phyloP scores from a whole-genome alignment of 2,888 invertebrate species.

The Lomographa bimaculata region DNA sequence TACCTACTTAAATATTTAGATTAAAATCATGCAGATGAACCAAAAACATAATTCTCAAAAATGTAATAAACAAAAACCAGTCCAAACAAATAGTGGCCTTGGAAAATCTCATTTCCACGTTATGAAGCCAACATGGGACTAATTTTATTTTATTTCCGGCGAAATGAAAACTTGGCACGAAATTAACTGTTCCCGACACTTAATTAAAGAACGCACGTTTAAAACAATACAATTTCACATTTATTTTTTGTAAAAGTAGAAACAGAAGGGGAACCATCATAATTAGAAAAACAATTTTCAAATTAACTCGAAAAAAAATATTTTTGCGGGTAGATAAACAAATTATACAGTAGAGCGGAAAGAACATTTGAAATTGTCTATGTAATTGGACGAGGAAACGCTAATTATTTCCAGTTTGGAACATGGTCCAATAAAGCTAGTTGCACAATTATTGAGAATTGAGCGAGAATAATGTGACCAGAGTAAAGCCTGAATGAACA shows the following conservation, averaged over 20 bases:
- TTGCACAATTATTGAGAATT: neutral
- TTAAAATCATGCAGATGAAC: too few relatives aligned
- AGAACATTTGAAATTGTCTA: conserved; percentile 33
- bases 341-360: conserved; percentile 24
- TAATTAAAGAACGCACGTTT: conserved; percentile 45
- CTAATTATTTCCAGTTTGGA: conserved; percentile 28
- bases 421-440: conserved; percentile 18
- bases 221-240: too few relatives aligned
- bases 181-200: conserved; percentile 42
- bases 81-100: conserved; percentile 27
- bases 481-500: too few relatives aligned
- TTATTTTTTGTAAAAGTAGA: conserved; percentile 32
- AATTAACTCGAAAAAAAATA: conserved; percentile 22
- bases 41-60: too few relatives aligned
- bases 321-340: conserved; percentile 18
- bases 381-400: conserved; percentile 31
- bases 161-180: conserved; percentile 42
- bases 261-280: conserved; percentile 19
- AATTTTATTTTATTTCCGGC: conserved; percentile 43
- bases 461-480: too few relatives aligned
- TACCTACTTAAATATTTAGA: too few relatives aligned
- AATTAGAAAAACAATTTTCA: conserved; percentile 25
- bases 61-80: too few relatives aligned
- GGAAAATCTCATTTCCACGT: conserved; percentile 38
- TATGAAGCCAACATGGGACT: conserved; percentile 36